phyloP scores from a whole-genome alignment of 2,888 invertebrate genomes.

The Dolomedes plantarius region DNA sequence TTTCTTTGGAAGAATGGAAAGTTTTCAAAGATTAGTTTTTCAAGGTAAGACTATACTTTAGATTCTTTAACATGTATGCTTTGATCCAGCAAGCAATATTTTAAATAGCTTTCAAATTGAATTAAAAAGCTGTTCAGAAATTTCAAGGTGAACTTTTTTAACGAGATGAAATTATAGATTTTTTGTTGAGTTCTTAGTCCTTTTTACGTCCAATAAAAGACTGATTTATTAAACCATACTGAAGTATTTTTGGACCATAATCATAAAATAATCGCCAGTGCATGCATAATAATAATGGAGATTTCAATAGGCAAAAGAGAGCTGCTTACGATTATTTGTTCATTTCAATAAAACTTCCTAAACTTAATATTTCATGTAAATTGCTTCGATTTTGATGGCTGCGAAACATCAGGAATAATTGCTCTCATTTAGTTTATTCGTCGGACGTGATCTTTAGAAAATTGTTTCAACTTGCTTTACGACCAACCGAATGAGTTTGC shows the following conservation, averaged over 20 bases:
- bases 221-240: neutral
- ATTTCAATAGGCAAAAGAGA: neutral
- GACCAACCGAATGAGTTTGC: neutral
- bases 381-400: conserved; percentile 9
- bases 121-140: too few relatives aligned
- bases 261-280: neutral
- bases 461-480: neutral
- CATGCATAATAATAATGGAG: neutral
- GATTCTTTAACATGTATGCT: too few relatives aligned
- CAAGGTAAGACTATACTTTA: too few relatives aligned
- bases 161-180: too few relatives aligned
- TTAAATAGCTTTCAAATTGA: too few relatives aligned
- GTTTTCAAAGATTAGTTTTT: too few relatives aligned
- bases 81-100: too few relatives aligned
- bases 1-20: too few relatives aligned
- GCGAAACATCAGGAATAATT: conserved; percentile 24
- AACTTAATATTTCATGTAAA: conserved; percentile 18
- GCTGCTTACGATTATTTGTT: neutral
- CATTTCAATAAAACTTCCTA: conserved; percentile 6
- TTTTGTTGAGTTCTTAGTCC: too few relatives aligned
- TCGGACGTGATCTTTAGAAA: conserved; percentile 19
- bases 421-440: conserved; percentile 23
- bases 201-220: neutral
- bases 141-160: too few relatives aligned
- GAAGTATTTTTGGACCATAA: neutral